A percentile compares a stretch with the other conserved stretches of the same genome.
Conservation (phyloP, 2,797 vertebrate species). For the Pseudochirops corinnae region DNA sequence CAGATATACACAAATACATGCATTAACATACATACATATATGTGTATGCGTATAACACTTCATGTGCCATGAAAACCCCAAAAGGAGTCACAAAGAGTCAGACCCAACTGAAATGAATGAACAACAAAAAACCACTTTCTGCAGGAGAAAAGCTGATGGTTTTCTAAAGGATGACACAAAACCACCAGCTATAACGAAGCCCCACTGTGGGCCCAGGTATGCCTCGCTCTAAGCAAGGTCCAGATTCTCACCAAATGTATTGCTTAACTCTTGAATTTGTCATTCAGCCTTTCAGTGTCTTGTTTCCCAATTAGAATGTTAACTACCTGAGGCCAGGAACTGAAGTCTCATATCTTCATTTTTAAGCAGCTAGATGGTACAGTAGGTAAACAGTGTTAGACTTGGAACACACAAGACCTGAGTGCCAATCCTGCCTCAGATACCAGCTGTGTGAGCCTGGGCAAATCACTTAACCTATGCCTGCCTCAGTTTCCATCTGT, state of each 20-base stretch:
- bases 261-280: not conserved
- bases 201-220: no score
- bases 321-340: not conserved
- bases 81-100: not conserved
- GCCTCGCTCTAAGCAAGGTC: not conserved
- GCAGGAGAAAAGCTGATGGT: slow-evolving; percentile 14
- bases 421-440: not conserved
- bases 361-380: not conserved
- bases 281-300: not conserved
- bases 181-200: not conserved
- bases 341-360: not conserved
- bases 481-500: not conserved
- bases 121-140: not conserved
- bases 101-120: not conserved
- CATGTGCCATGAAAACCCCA: not conserved
- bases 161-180: not conserved
- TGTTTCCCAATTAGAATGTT: not conserved
- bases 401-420: not conserved
- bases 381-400: not conserved
- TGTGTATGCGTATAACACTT: not conserved
- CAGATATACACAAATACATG: not conserved
- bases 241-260: not conserved
- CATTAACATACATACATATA: no score
- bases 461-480: not conserved
- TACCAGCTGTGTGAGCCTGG: not conserved